Base-by-base conservation (phyloP, 2,113 vertebrate species). In the Bubalus kerabau region DNA sequence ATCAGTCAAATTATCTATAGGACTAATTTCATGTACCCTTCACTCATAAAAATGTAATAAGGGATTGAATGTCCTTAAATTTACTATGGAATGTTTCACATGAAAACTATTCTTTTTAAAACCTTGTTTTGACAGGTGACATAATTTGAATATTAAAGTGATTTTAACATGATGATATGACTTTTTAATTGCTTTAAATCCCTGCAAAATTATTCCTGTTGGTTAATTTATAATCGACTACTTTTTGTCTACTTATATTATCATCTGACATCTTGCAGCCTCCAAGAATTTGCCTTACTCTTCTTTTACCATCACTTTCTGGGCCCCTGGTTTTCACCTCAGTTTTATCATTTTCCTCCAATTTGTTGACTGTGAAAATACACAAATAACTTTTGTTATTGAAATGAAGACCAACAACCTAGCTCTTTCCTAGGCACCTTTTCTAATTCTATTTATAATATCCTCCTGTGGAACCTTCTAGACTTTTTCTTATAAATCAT, bases 121-220 rank as follows among this genome's bases (percentile, higher is more conserved):
- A 64, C 19, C 7, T 83, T 98, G 76, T 96, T 98, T 97, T 97
- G 94, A 97, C 95, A 98, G 60, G 32, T 94, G 93, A 94, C 90
- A 95, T 50, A 81, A 23, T 52, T 83, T 95, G 76, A 97, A 81
- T 95, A 82, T 90, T 96, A 94, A 88, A 94, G 5, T 85, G 52
- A 87, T 91, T 23, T 96, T 90, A 81, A 90, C 28, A 23, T 46
- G 78, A 86, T 89, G 32, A 67, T 88, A 2, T 89, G 71, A 90
- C 52, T 92, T 21, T 93, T 89, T 96, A 97, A 97, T 93, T 96
- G 86, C 40, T 86, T 94, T 92, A 96, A 97, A 87, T 96, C 17
- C 82, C 52, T 74, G 28, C 7, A 85, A 94, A 97, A 87, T 97
- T 92, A 97, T 94, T 95, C 74, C 89, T 40, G 28, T 54, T 97